Base-by-base conservation (phyloP, 2,888 invertebrate species). In the Magallana nippona region DNA sequence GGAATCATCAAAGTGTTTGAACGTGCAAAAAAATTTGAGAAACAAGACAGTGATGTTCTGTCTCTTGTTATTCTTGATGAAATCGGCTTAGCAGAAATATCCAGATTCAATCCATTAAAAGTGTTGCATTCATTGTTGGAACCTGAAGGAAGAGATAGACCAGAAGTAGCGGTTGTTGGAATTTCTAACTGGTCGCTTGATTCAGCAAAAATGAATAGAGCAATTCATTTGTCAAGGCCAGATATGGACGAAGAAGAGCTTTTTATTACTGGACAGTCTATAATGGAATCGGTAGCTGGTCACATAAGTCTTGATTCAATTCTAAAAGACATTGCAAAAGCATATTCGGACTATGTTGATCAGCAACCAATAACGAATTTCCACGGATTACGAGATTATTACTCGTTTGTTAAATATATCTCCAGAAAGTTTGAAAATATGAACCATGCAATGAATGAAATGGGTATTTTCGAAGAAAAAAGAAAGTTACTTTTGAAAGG, bases 201-300 rank as follows among this genome's bases (percentile, higher is more conserved):
- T 88, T 89, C 91, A 10, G 91, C 92, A 17, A 92, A 92, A 86
- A 92, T 91, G 91, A 92, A 92, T 78, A 83, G 92, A 86, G 92
- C 89, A 60, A 89, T 91, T 19, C 91, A 90, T 84, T 80, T 91
- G n/a, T 90, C 91, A 19, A 84, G 90, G 44, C 90, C 91, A 79
- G 90, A 90, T 27, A 89, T 90, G 88, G 89, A 88, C 81, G 86
- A 78, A 80, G 85, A 89, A 10, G 91, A 91, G 60, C 81, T 91
- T 2, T 87, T 79, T 79, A 86, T 88, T 78, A 91, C 91, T 19
- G 89, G 86, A 11, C 58, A 79, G n/a, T 88, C 90, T 13, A 91
- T 90, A 1, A 88, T 88, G 84, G 81, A 85, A 32, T 88, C 89
- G 1, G 85, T 88, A 58, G 55, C n/a, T n/a, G 32, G 19, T 13